Evolutionary conservation across 2,113 vertebrate species (phyloP), one percentile per base, ranked within the genome.

Genomic region (Anguilla japonica): DNA sequence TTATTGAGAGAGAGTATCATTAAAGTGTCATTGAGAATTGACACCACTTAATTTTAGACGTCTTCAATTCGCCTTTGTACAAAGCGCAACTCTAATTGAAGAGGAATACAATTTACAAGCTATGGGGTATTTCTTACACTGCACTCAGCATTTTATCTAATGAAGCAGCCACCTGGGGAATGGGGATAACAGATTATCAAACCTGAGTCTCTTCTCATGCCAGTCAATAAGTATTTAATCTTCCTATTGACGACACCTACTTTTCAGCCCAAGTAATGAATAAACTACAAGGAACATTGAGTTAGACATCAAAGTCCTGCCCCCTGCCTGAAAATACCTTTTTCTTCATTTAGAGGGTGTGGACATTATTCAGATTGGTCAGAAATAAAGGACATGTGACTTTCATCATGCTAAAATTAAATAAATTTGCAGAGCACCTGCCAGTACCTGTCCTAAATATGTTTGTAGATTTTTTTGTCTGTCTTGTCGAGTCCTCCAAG

Each of bases 11-110:
- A 46, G 96, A 91, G 96, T 97, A 97, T 99, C 97, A 98, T 98
- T 98, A 98, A 97, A 97, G 97, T 98, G 98, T 98, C 98, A 99
- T 97, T 99, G 98, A 98, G 96, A 98, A 98, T 96, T 96, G 97
- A 97, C 96, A 97, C 96, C 96, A 97, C 97, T 98, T 98, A 97
- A 98, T 98, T 98, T 98, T 96, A 98, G 97, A 97, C 96, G 96
- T 96, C 97, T 96, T 97, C 97, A 95, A 94, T 96, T 97, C 96
- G 96, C 93, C 89, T 96, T 94, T 94, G 95, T 92, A 93, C 94
- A 89, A 92, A 95, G 93, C 95, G 93, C 92, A 94, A 92, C 93
- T 96, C 95, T 94, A 94, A 96, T 94, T 93, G 93, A 93, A 96
- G 94, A 94, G 94, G 93, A 94, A 94, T 90, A 93, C 93, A 94